Conservation (phyloP, 2,797 vertebrate species). For the Gadopsis marmoratus region DNA sequence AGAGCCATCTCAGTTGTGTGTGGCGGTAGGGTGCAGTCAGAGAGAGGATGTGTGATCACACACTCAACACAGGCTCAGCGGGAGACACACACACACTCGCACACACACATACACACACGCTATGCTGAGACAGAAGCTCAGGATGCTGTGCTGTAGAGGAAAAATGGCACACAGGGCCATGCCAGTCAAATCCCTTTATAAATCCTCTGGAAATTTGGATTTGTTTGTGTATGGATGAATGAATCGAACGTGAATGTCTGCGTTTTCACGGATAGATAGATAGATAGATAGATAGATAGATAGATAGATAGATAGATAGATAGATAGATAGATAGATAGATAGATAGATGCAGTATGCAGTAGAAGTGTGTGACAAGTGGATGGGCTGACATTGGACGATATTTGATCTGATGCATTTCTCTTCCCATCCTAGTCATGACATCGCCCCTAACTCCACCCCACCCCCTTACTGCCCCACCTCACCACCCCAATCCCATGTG, state of each 20-base stretch:
- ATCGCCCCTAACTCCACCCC: slow-evolving; percentile 11
- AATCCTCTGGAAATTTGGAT: slow-evolving; percentile 71
- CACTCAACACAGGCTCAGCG: slow-evolving; percentile 66
- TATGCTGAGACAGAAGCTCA: slow-evolving; percentile 72
- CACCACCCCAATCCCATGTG: slow-evolving; percentile 38
- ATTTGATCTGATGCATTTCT: slow-evolving; percentile 40
- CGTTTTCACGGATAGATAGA: background rate
- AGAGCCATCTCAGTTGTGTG: slow-evolving; percentile 63
- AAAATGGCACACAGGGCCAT: slow-evolving; percentile 65
- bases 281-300: slow-evolving; percentile 1
- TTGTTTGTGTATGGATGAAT: slow-evolving; percentile 58
- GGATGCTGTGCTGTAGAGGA: slow-evolving; percentile 66
- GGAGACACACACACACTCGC: slow-evolving; percentile 42
- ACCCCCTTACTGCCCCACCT: slow-evolving; percentile 19
- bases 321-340: slow-evolving; percentile 1
- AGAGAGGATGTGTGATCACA: slow-evolving; percentile 80
- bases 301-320: background rate
- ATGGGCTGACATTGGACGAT: slow-evolving; percentile 29
- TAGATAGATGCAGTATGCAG: slow-evolving; percentile 5
- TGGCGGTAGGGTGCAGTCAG: slow-evolving; percentile 72
- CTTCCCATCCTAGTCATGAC: slow-evolving; percentile 41
- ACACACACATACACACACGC: slow-evolving; percentile 43
- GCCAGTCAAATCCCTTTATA: slow-evolving; percentile 66
- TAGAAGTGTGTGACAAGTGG: slow-evolving; percentile 12
- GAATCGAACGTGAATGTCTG: slow-evolving; percentile 18